Percentiles rank a stretch among this genome's conserved stretches.
phyloP scores from a whole-genome alignment of 2,888 invertebrate genomes.

The Zaprionus obscuricornis region DNA sequence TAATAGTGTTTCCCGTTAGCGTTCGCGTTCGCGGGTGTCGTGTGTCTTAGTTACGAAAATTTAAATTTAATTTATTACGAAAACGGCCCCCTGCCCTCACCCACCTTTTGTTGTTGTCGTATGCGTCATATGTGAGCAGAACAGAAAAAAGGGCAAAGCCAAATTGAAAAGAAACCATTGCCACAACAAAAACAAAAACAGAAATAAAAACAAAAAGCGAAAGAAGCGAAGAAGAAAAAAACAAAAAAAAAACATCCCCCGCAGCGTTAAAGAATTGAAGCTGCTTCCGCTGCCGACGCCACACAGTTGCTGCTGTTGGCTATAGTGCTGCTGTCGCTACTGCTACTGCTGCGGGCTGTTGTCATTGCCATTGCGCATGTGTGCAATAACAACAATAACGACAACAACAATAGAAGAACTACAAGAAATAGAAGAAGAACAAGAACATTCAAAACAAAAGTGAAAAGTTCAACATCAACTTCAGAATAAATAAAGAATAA shows the following conservation, averaged over 20 bases:
- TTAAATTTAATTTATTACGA: conserved; percentile 52
- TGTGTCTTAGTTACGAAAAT: conserved; percentile 47
- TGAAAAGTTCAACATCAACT: conserved; percentile 39
- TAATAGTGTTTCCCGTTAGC: conserved; percentile 57
- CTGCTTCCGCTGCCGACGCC: conserved; percentile 50
- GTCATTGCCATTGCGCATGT: conserved; percentile 63
- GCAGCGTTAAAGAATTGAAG: conserved; percentile 12
- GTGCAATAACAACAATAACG: conserved; percentile 17
- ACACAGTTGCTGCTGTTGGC: conserved; percentile 7
- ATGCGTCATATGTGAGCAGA: conserved; percentile 66
- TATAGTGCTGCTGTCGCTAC: conserved; percentile 41
- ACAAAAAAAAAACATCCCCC: conserved; percentile 27
- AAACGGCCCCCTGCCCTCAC: conserved; percentile 8
- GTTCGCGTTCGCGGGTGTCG: too few species aligned
- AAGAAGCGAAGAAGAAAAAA: conserved; percentile 10
- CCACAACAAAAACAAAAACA: conserved; percentile 43
- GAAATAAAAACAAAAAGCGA: conserved; percentile 19
- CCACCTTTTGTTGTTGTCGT: conserved; percentile 16
- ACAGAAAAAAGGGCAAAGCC: conserved; percentile 32
- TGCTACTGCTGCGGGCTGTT: conserved; percentile 41
- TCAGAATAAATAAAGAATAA: conserved; percentile 25
- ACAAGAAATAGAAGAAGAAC: not conserved
- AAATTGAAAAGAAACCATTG: conserved; percentile 25
- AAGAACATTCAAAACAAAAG: conserved; percentile 34
- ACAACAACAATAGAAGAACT: conserved; percentile 12